Evolutionary conservation across 2,797 vertebrate species (phyloP), one percentile per base, ranked within the genome.

Genomic region (Phalanger gymnotis): DNA sequence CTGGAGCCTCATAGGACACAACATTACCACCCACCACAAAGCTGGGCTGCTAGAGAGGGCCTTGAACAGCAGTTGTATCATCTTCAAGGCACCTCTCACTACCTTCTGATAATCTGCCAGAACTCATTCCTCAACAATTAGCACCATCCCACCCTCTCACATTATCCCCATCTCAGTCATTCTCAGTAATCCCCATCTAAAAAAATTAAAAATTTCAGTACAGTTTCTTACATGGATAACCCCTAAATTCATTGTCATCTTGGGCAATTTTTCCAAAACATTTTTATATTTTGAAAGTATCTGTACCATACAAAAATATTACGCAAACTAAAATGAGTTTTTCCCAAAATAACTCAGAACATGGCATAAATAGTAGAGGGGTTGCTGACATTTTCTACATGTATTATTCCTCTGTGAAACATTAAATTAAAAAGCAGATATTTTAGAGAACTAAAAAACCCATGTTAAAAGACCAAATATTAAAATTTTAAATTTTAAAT

Each of bases 321-420:
- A 54, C 13, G 54, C 12, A 54, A 14, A 54, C 54, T 96, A 53
- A 94, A 96, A 96, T 96, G 51, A 90, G 96, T 54, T 97, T 97
- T 96, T 55, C 54, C 95, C 91, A 22, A 95, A 97, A 97, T 96
- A 73, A 96, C 47, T 93, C 10, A 9, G 89, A 51, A 95, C 27
- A 52, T 96, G 94, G 94, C 91, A 91, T 54, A 91, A 96, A 93
- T 92, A 92, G 95, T 2, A 94, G 93, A 97, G 94, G 93, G 96
- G 97, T 97, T 96, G 95, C 96, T 98, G 97, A 98, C 95, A 96
- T 96, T 97, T 97, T 94, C 94, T 92, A 94, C 91, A 95, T 95
- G 93, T 96, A 97, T 19, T 47, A 93, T 55, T 95, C 47, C 91
- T 97, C 93, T 92, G 91, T 93, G 92, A 96, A 93, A 87, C 25